A percentile compares a stretch with the other conserved stretches of the same genome.
phyloP scores from a whole-genome alignment of 2,888 invertebrate genomes.

The Emesis furor region DNA sequence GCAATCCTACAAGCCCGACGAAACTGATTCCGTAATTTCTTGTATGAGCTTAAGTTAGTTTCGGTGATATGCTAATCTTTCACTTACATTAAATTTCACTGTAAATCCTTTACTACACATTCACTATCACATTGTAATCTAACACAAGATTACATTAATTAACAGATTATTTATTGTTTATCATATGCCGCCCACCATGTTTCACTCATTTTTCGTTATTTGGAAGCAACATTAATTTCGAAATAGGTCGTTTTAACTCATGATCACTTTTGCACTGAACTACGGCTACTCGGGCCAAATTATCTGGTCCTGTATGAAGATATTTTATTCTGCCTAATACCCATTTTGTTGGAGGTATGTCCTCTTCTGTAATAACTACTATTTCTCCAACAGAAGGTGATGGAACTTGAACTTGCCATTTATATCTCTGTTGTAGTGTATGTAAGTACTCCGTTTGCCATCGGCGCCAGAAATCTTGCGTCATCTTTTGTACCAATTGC shows the following conservation, averaged over 20 bases:
- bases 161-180: no score
- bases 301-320: conserved; percentile 60
- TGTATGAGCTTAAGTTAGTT: no score
- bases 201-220: not conserved
- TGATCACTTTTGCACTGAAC: conserved; percentile 63
- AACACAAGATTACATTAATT: no score
- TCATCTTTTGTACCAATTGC: conserved; percentile 71
- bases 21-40: no score
- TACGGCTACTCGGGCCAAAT: conserved; percentile 67
- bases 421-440: conserved; percentile 64
- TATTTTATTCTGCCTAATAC: conserved; percentile 51
- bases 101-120: no score
- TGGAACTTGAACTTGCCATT: conserved; percentile 60
- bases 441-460: conserved; percentile 74
- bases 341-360: conserved; percentile 66
- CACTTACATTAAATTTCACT: no score
- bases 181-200: not conserved
- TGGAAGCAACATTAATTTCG: conserved; percentile 34
- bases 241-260: conserved; percentile 62
- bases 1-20: no score
- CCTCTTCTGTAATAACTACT: conserved; percentile 64
- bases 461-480: conserved; percentile 32
- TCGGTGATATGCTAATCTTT: no score
- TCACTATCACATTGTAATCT: no score
- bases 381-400: conserved; percentile 49